Conservation (phyloP, 2,113 vertebrate genomes). For the Calypte anna region DNA sequence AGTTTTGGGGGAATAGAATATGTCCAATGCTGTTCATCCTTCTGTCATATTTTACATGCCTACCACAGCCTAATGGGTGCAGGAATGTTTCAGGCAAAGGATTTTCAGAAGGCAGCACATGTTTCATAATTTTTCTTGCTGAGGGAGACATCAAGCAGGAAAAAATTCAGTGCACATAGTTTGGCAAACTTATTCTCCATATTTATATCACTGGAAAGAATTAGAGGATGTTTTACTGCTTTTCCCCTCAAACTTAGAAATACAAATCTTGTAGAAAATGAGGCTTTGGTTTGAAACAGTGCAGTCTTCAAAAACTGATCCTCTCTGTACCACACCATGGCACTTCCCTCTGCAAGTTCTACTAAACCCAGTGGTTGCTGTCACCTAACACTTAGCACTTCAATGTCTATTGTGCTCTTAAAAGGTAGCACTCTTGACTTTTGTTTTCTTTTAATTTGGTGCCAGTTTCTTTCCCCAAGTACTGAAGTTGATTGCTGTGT, state of each 20-base stretch:
- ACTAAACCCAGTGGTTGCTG: background rate
- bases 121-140: background rate
- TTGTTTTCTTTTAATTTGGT: background rate
- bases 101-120: background rate
- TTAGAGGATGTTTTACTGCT: background rate
- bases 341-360: background rate
- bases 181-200: background rate
- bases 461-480: background rate
- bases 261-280: background rate
- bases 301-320: background rate
- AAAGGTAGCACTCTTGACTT: background rate
- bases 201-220: background rate
- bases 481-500: background rate
- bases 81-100: background rate
- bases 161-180: background rate
- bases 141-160: background rate
- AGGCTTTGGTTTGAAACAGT: background rate
- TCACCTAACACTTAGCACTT: background rate
- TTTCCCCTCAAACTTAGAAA: background rate
- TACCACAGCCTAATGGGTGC: background rate
- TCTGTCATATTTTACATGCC: background rate
- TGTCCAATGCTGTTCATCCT: background rate
- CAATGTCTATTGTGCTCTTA: background rate
- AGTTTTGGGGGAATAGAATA: background rate
- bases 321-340: background rate